phyloP scores from a whole-genome alignment of 2,113 vertebrate genomes.

The Puffinus mauretanicus region DNA sequence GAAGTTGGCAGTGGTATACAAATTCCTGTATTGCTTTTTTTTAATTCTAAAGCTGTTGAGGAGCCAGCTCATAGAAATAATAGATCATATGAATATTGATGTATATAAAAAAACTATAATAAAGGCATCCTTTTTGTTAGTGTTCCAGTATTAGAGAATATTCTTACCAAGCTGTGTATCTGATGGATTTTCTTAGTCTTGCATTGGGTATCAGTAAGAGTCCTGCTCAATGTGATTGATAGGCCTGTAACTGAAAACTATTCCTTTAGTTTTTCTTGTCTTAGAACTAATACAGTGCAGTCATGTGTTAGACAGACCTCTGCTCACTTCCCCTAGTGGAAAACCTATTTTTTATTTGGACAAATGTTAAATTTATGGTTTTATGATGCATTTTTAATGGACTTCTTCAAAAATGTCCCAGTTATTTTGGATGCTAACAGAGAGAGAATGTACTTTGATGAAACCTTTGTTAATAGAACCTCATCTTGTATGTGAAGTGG shows the following conservation, averaged over 20 bases:
- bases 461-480: background rate
- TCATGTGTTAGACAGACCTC: background rate
- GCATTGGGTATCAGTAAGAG: background rate
- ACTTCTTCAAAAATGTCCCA: background rate
- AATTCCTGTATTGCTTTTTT: slow-evolving; percentile 35
- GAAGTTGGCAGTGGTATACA: slow-evolving; percentile 13
- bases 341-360: slow-evolving; percentile 28
- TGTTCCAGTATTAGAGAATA: background rate
- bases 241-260: background rate
- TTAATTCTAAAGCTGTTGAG: slow-evolving; percentile 13
- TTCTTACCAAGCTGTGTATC: background rate
- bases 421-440: background rate
- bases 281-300: background rate
- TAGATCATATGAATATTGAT: background rate
- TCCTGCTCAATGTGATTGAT: background rate
- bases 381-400: slow-evolving; percentile 30
- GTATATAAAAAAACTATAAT: background rate
- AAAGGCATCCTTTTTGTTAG: background rate
- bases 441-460: background rate
- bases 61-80: background rate
- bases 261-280: background rate
- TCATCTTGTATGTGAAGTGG: background rate
- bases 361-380: background rate
- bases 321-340: background rate
- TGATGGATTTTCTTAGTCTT: background rate